Base-by-base conservation (phyloP, 2,888 invertebrate genomes). In the Nezara viridula region DNA sequence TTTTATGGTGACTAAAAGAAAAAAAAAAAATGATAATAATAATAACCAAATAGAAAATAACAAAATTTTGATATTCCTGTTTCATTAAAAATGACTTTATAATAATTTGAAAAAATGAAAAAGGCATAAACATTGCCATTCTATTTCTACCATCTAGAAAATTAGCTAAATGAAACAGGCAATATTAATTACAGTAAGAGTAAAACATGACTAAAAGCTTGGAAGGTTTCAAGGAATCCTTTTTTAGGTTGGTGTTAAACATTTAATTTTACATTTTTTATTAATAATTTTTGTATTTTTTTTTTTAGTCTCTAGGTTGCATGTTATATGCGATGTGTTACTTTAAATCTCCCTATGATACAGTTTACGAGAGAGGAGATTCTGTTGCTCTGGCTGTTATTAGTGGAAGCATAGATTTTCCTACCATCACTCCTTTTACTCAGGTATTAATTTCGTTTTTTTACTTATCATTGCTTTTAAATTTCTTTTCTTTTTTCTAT, bases 351-450 rank as follows among this genome's bases (percentile, higher is more conserved):
- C 98, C 98, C 0, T 98, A 96, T 92, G 98, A 98, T 93, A 94
- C 95, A 44, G 96, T 97, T 19, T 96, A 97, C 92, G 97, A 97
- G 92, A 94, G 96, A 91, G 98, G 98, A 2, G 97, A 97, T 92
- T 97, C 97, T 91, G 96, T 98, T 21, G 97, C 97, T 73, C 93
- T 98, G 91, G 97, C 98, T 89, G 97, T 96, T 55, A 94, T 96
- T 89, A 96, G 96, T 91, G 96, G 96, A 88, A 96, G 95, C 91
- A 93, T 96, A 12, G 94, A 94, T 92, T 96, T 96, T 93, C 96
- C 96, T 24, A 95, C 92, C 92, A 92, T 91, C 19, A 90, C 91
- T 0, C 91, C 91, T 27, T 91, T 90, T 87, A 90, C 91, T 47
- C 90, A 91, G 90, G 91, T 91, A 90, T 86, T 50, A 32, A 60